A percentile compares a stretch with the other conserved stretches of the same genome.
These are phyloP conservation scores for Barbus barbus DNA, from an alignment of 2,113 vertebrate species.

Conservation along the genomic window DNA sequence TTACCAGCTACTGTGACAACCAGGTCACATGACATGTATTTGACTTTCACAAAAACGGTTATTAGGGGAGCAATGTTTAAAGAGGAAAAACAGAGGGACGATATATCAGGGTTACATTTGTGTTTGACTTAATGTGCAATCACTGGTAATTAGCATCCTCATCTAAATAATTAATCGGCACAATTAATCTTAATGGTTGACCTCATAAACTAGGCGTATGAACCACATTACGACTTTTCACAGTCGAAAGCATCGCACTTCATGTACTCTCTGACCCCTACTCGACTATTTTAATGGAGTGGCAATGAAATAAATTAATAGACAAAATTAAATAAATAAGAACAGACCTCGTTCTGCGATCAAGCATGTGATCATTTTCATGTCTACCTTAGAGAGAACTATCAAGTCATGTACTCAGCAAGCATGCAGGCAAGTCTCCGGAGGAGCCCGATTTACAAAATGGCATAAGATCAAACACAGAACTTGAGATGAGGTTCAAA, in stretches of 20 bases:
- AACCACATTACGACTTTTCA: conserved; percentile 24
- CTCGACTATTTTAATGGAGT: conserved; percentile 22
- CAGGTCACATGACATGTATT: background rate
- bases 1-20: background rate
- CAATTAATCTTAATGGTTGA: conserved; percentile 25
- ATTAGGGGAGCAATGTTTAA: background rate
- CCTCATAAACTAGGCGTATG: conserved; percentile 17
- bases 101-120: conserved; percentile 24
- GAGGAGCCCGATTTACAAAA: conserved; percentile 40
- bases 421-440: conserved; percentile 28
- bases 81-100: background rate
- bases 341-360: background rate
- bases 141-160: conserved; percentile 13
- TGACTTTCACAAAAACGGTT: background rate
- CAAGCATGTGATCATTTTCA: conserved; percentile 30
- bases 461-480: conserved; percentile 36
- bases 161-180: conserved; percentile 20
- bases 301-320: conserved; percentile 14
- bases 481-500: conserved; percentile 38
- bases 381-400: conserved; percentile 24
- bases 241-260: conserved; percentile 7
- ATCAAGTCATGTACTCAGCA: conserved; percentile 23
- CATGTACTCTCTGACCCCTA: conserved; percentile 17
- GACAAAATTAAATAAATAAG: conserved; percentile 30
- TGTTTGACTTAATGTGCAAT: background rate